phyloP scores from a whole-genome alignment of 2,797 vertebrate species.

The Danio choprae region DNA sequence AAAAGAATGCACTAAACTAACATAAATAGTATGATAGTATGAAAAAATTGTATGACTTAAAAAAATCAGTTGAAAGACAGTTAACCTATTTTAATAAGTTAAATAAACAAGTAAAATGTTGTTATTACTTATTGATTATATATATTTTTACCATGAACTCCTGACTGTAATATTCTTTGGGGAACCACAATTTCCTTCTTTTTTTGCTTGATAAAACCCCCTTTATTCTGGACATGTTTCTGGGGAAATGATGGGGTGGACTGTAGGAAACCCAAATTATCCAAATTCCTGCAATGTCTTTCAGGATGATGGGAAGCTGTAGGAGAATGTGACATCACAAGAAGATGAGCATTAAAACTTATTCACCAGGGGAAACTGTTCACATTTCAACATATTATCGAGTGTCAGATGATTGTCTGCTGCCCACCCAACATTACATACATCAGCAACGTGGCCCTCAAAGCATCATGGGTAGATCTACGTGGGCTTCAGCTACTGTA shows the following conservation, averaged over 20 bases:
- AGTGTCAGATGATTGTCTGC: constrained; percentile 25
- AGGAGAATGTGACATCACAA: constrained; percentile 76
- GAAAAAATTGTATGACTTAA: too few species aligned
- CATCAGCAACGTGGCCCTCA: constrained; percentile 17
- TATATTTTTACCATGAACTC: background rate
- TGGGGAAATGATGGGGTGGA: background rate
- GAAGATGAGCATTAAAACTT: constrained; percentile 70
- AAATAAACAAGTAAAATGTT: background rate
- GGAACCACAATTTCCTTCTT: background rate
- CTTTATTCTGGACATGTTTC: background rate
- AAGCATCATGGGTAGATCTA: constrained; percentile 23
- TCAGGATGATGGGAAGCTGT: constrained; percentile 64
- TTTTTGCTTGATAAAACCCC: too few species aligned
- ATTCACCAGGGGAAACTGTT: constrained; percentile 68
- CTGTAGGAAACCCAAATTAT: constrained; percentile 27
- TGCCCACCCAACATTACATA: constrained; percentile 33
- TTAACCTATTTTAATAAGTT: too few species aligned
- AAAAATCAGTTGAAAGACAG: too few species aligned
- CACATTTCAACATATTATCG: constrained; percentile 5
- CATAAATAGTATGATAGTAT: too few species aligned
- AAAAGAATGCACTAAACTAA: too few species aligned
- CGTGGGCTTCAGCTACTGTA: constrained; percentile 41
- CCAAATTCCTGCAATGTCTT: constrained; percentile 52
- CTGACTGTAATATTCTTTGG: background rate
- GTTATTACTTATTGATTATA: background rate